These are phyloP conservation scores for Aeoliscus strigatus DNA, from an alignment of 2,797 vertebrate genomes.

Conservation along the genomic window DNA sequence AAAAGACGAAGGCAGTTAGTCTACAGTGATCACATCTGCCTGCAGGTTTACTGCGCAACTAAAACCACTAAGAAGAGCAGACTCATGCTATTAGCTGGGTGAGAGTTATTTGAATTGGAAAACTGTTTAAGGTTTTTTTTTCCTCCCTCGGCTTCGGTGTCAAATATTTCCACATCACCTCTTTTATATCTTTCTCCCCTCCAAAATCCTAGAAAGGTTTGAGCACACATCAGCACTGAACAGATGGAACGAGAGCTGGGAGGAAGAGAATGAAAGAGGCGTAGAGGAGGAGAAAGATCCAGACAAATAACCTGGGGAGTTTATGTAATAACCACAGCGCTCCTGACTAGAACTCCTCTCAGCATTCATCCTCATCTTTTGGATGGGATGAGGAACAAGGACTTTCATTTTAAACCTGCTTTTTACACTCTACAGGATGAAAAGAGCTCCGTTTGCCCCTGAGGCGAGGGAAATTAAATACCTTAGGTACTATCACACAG, in stretches of 20 bases:
- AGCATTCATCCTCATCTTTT: slow-evolving; percentile 6
- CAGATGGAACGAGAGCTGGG: slow-evolving; percentile 43
- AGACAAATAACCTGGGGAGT: slow-evolving; percentile 17
- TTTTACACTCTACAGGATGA: background rate
- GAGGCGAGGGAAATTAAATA: slow-evolving; percentile 19
- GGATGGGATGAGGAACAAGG: background rate
- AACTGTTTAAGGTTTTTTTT: slow-evolving; percentile 2
- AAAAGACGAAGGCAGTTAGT: slow-evolving; percentile 1
- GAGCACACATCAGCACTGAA: slow-evolving; percentile 30
- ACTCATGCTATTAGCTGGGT: slow-evolving; percentile 3
- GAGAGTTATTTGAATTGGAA: slow-evolving; percentile 2
- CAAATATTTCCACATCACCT: slow-evolving; percentile 4
- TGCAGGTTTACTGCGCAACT: background rate
- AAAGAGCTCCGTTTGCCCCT: background rate
- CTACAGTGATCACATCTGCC: no score
- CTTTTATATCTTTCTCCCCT: slow-evolving; percentile 16
- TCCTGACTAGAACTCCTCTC: slow-evolving; percentile 6
- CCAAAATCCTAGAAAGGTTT: slow-evolving; percentile 35
- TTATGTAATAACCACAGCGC: slow-evolving; percentile 32
- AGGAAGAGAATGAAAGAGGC: background rate
- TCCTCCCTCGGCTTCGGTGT: background rate
- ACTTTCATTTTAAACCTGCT: slow-evolving; percentile 4
- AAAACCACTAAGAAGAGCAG: background rate
- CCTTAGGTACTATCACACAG: slow-evolving; percentile 12
- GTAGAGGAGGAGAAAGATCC: slow-evolving; percentile 9